Evolutionary conservation across 1,140 invertebrate genomes (phyloP).

Genomic region (Apis laboriosa): DNA sequence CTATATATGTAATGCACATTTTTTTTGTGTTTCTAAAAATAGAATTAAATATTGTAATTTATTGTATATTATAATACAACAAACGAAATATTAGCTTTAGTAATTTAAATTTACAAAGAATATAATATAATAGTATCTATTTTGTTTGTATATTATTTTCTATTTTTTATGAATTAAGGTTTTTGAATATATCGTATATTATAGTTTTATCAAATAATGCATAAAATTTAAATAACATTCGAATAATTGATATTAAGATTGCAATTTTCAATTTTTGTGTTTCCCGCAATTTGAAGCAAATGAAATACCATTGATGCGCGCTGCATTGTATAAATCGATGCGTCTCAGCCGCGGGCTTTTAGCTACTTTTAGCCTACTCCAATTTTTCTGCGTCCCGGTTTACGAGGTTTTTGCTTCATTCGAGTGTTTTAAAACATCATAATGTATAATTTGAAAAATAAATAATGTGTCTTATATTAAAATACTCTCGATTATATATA

Average conservation of each 20-base stretch:
- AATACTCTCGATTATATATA: background rate
- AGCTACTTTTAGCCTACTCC: slow-evolving; percentile 51
- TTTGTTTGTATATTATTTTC: background rate
- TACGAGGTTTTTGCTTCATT: slow-evolving; percentile 12
- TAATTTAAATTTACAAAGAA: background rate
- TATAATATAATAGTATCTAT: slow-evolving; percentile 8
- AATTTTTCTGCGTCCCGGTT: slow-evolving; percentile 46
- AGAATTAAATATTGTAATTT: background rate
- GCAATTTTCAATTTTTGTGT: slow-evolving; percentile 8
- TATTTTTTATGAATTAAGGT: background rate
- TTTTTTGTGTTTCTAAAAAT: background rate
- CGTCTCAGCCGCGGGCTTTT: slow-evolving; percentile 54
- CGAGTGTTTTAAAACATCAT: slow-evolving; percentile 7
- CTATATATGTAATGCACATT: background rate
- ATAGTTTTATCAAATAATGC: background rate
- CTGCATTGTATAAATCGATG: slow-evolving; percentile 60
- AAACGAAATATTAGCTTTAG: background rate
- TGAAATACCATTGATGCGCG: slow-evolving; percentile 45
- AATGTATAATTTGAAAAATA: background rate
- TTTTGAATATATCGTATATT: no score
- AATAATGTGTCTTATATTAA: background rate
- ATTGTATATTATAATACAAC: slow-evolving; percentile 5
- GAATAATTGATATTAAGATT: background rate
- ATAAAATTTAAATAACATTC: background rate
- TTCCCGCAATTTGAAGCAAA: slow-evolving; percentile 19